phyloP scores from a whole-genome alignment of 2,113 vertebrate genomes.

The Prionailurus bengalensis region DNA sequence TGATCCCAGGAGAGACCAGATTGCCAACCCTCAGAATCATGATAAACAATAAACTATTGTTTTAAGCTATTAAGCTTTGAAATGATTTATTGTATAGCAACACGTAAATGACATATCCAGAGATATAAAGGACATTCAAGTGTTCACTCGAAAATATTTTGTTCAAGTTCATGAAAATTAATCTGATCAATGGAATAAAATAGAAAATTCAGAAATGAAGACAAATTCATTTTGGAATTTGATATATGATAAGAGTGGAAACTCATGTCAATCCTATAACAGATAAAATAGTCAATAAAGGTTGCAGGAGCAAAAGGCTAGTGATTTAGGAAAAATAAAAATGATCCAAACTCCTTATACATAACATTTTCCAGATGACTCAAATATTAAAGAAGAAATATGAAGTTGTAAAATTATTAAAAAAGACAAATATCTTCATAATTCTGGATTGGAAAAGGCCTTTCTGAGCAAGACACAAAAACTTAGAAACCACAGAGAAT shows the following conservation, averaged over 20 bases:
- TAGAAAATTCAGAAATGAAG: background rate
- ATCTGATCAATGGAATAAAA: background rate
- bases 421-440: constrained; percentile 1
- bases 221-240: constrained; percentile 6
- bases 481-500: background rate
- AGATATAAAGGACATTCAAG: background rate
- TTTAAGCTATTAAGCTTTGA: background rate
- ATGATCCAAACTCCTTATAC: background rate
- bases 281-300: background rate
- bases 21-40: background rate
- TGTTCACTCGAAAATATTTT: background rate
- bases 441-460: background rate
- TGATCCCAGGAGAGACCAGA: background rate
- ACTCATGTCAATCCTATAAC: background rate
- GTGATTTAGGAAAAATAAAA: background rate
- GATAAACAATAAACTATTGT: background rate
- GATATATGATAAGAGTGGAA: background rate
- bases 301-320: background rate
- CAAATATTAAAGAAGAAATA: background rate
- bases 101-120: background rate
- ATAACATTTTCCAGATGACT: background rate
- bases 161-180: background rate
- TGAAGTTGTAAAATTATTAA: background rate
- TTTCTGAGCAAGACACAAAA: background rate
- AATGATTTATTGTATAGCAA: background rate